Evolutionary conservation across 2,888 invertebrate species (phyloP).

Genomic region (Tanypteryx hageni): DNA sequence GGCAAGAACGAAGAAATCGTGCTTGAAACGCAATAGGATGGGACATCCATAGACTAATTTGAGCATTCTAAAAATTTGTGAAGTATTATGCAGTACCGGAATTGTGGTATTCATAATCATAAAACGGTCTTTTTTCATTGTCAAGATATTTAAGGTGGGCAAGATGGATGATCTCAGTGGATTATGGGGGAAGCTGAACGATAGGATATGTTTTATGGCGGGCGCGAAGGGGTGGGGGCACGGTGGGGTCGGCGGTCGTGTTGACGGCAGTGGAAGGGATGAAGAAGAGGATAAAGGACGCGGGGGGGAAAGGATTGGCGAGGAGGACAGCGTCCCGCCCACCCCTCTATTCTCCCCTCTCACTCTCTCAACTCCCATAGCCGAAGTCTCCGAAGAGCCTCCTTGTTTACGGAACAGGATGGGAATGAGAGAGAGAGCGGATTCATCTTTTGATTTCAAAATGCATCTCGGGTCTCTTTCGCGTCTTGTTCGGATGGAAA

Average conservation of each 20-base stretch:
- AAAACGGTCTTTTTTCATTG: no score
- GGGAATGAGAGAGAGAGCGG: neutral
- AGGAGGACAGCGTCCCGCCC: neutral
- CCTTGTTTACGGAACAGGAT: neutral
- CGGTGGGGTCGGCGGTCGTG: neutral
- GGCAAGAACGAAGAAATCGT: no score
- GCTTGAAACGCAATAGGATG: no score
- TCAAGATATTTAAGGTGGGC: no score
- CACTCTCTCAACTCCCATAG: neutral
- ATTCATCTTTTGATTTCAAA: neutral
- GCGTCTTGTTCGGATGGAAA: neutral
- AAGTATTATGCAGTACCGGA: no score
- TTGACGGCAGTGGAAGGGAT: neutral
- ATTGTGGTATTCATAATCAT: no score
- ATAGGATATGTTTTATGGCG: neutral
- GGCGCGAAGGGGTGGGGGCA: neutral
- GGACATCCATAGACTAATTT: no score
- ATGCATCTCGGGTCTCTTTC: neutral
- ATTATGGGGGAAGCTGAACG: neutral
- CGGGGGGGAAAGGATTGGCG: neutral
- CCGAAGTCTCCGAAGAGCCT: neutral
- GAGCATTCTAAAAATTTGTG: no score
- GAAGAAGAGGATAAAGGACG: neutral
- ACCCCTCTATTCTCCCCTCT: neutral
- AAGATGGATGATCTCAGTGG: no score